phyloP scores from a whole-genome alignment of 2,888 invertebrate species.

The Hemaris fuciformis region DNA sequence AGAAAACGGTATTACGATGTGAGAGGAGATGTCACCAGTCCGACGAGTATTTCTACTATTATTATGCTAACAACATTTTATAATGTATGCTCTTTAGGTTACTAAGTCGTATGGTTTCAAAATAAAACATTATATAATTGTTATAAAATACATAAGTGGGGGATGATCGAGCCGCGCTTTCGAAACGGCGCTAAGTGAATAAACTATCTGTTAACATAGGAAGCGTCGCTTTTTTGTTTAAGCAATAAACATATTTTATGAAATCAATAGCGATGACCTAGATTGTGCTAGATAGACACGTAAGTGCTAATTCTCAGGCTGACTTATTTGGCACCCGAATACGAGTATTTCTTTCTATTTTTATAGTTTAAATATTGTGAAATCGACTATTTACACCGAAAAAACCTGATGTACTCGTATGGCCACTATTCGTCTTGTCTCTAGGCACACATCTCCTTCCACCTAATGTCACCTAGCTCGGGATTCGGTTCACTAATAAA shows the following conservation, averaged over 20 bases:
- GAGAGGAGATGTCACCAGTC: background rate
- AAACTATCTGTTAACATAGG: background rate
- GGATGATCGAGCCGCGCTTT: background rate
- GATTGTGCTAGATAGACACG: background rate
- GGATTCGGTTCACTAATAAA: too few species aligned
- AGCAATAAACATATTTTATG: background rate
- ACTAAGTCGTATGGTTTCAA: constrained; percentile 1
- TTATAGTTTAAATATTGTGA: background rate
- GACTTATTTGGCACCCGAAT: background rate
- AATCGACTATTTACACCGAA: background rate
- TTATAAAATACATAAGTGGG: background rate
- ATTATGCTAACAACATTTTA: background rate
- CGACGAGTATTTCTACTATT: background rate
- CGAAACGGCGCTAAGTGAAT: background rate
- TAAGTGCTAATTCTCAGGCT: background rate
- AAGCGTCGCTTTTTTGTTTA: background rate
- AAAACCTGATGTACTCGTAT: too few species aligned
- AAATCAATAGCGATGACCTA: background rate
- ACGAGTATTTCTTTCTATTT: background rate
- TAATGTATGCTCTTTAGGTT: constrained; percentile 8
- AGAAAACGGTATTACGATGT: background rate
- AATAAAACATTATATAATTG: constrained; percentile 1
- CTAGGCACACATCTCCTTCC: too few species aligned
- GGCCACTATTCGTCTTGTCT: too few species aligned
- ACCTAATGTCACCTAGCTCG: too few species aligned